These are phyloP conservation scores for Centropus unirufus DNA, from an alignment of 2,113 vertebrate genomes.

Conservation along the genomic window DNA sequence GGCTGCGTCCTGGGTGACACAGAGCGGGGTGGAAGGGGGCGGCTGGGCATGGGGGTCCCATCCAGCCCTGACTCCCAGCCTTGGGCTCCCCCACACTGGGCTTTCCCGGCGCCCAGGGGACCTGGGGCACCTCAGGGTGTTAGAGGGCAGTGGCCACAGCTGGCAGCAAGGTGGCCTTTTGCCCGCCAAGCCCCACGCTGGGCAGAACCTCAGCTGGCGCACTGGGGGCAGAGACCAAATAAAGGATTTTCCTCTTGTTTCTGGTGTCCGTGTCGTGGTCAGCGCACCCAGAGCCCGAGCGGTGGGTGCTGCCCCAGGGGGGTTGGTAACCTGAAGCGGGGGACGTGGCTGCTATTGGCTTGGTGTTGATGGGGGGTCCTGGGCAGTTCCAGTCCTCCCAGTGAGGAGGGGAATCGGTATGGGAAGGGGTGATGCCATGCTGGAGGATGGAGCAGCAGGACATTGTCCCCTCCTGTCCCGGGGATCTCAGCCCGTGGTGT, in stretches of 20 bases:
- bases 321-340: neutral
- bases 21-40: neutral
- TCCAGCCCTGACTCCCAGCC: neutral
- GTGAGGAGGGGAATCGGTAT: neutral
- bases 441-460: neutral
- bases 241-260: conserved; percentile 32
- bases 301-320: rapidly evolving
- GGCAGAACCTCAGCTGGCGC: neutral
- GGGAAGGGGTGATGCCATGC: neutral
- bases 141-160: rapidly evolving
- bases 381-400: neutral
- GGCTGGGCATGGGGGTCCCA: neutral
- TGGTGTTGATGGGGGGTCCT: neutral
- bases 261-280: neutral
- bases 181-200: rapidly evolving
- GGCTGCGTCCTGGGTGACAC: neutral
- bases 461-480: rapidly evolving
- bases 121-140: neutral
- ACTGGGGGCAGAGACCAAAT: neutral
- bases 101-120: neutral
- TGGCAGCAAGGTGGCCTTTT: neutral
- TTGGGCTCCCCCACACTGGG: neutral
- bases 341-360: neutral
- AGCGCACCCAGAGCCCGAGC: neutral
- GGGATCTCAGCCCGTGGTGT: neutral